phyloP scores from a whole-genome alignment of 2,113 vertebrate genomes.

The Alethe castanea region DNA sequence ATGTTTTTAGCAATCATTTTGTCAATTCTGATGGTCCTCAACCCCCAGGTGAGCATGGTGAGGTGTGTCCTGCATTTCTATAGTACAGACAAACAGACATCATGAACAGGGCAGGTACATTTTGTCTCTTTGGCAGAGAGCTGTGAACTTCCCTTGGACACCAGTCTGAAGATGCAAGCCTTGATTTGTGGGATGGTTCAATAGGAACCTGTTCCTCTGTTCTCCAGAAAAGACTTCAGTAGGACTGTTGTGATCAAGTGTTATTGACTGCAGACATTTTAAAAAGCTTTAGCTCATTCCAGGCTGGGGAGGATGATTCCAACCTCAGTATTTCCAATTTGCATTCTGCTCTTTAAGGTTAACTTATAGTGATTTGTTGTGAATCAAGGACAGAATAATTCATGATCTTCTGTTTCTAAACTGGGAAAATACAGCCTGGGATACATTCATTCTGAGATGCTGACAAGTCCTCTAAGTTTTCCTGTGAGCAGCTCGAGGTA shows the following conservation, averaged over 20 bases:
- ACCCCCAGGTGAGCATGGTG: not conserved
- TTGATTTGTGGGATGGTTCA: not conserved
- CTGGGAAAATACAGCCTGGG: not conserved
- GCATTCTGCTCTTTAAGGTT: not conserved
- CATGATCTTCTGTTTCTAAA: not conserved
- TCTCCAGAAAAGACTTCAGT: not conserved
- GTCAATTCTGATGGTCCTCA: not conserved
- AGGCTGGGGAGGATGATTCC: not conserved
- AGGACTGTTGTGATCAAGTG: not conserved
- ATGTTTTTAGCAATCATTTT: not conserved
- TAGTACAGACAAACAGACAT: not conserved
- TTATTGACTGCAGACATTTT: not conserved
- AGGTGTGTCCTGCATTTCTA: not conserved
- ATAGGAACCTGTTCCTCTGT: not conserved
- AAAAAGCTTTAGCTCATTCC: not conserved
- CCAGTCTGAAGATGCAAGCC: not conserved
- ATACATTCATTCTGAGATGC: not conserved
- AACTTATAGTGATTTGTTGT: not conserved
- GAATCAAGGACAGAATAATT: not conserved
- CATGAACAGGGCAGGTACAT: not conserved
- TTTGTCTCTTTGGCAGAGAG: not conserved
- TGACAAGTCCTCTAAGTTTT: not conserved
- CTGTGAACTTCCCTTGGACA: not conserved
- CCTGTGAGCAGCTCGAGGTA: slow-evolving; percentile 1
- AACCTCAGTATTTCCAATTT: not conserved